These are phyloP conservation scores for Microtus richardsoni DNA, from an alignment of 2,113 vertebrate species.

Conservation along the genomic window DNA sequence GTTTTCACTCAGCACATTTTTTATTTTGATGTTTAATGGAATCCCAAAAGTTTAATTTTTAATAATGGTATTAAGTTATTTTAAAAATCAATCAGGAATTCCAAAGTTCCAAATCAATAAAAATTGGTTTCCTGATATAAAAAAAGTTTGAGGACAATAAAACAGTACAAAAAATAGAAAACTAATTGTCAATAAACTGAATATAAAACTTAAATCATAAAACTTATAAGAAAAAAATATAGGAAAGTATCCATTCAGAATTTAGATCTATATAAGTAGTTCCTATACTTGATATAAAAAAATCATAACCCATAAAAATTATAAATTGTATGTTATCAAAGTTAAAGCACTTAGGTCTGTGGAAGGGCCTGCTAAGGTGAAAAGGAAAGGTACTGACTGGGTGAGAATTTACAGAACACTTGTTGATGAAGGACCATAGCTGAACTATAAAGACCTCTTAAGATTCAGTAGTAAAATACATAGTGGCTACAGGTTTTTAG, in stretches of 20 bases:
- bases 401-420: neutral
- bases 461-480: slow-evolving; percentile 12
- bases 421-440: neutral
- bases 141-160: neutral
- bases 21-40: neutral
- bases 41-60: neutral
- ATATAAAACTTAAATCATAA: slow-evolving; percentile 33
- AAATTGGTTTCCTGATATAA: neutral
- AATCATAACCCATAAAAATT: neutral
- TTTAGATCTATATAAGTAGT: neutral
- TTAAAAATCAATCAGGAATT: neutral
- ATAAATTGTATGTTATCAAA: neutral
- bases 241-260: neutral
- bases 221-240: neutral
- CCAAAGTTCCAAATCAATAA: neutral
- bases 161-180: neutral
- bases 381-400: neutral
- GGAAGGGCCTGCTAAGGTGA: neutral
- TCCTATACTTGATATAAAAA: slow-evolving; percentile 25
- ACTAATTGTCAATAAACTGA: neutral
- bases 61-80: neutral
- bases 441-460: slow-evolving; percentile 30
- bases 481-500: neutral
- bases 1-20: neutral
- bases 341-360: neutral